Evolutionary conservation across 2,797 vertebrate genomes (phyloP), one percentile per base, ranked within the genome.

Genomic region (Chrosomus eos): DNA sequence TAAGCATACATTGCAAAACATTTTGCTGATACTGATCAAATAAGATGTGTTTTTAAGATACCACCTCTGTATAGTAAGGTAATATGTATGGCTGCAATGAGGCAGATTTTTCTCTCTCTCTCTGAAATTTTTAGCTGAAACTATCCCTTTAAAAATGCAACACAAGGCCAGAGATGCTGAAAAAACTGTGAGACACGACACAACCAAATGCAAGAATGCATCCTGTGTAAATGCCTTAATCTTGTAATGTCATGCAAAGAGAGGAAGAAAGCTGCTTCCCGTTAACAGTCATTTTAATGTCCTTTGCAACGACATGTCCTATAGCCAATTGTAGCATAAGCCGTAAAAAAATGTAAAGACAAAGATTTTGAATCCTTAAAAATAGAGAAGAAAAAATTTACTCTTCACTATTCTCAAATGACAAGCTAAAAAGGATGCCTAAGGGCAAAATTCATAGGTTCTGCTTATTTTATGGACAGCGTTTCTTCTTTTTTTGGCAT

Each of bases 391-490:
- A 16, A 48, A 48, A 48, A 48, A 48, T 16, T 0, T 16, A 16
- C 14, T 48, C 14, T 16, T 48, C 1, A 48, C 45, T 48, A 48
- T 16, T 48, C 14, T 45, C 45, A 45, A 45, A 45, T 45, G 43
- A 45, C 5, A 31, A 31, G 9, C 16, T 64, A 62, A 62, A 43
- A 43, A 31, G 2, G 3, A 51, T 51, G 11, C 28, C 26, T 48
- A 13, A n/a, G 19, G 31, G 19, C 10, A 55, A 21, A 51, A n/a
- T 31, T 55, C 6, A 36, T 85, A 45, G 36, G 21, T 88, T 89
- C 77, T 85, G 79, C 58, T 80, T 71, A 86, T 90, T 89, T 72
- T 78, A 51, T 58, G 72, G 71, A 67, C 45, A 86, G 62, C 71
- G 55, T 73, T 55, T 21, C 33, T n/a, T 80, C 74, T 80, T 53